These are phyloP conservation scores for Cheilosia pagana DNA, from an alignment of 2,888 invertebrate genomes.

Conservation along the genomic window DNA sequence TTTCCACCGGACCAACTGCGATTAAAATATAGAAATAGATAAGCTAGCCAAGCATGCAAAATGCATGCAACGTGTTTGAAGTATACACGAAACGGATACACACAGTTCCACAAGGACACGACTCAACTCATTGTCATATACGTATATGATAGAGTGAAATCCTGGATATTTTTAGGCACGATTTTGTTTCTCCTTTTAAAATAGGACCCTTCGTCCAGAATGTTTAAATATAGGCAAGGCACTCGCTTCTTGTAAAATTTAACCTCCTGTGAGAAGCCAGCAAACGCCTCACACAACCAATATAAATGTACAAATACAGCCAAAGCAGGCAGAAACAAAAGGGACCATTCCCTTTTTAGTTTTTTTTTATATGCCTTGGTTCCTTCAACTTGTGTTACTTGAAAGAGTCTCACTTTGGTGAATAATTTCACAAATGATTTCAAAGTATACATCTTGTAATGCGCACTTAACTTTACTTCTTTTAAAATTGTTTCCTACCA, in stretches of 20 bases:
- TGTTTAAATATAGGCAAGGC: conserved; percentile 37
- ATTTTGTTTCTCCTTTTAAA: neutral
- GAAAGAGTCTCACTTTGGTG: conserved; percentile 27
- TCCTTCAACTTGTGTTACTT: conserved; percentile 34
- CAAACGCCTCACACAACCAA: conserved; percentile 9
- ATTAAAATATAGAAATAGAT: too few relatives aligned
- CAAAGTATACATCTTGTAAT: conserved; percentile 18
- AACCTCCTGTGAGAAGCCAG: conserved; percentile 10
- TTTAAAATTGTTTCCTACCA: neutral
- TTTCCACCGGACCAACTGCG: too few relatives aligned
- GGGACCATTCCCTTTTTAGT: conserved; percentile 66
- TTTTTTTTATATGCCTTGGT: conserved; percentile 5
- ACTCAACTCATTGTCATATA: neutral
- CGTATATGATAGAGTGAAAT: conserved; percentile 46
- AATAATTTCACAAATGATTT: conserved; percentile 13
- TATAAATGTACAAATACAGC: neutral
- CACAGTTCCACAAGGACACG: neutral
- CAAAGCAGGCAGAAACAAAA: conserved; percentile 21
- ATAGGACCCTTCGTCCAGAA: conserved; percentile 31
- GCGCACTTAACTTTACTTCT: conserved; percentile 10
- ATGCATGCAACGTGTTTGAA: conserved; percentile 55
- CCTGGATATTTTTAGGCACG: conserved; percentile 71
- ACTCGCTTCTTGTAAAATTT: neutral
- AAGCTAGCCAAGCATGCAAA: conserved; percentile 27
- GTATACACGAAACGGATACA: neutral